phyloP scores from a whole-genome alignment of 1,140 invertebrate species.

The Habropoda laboriosa region DNA sequence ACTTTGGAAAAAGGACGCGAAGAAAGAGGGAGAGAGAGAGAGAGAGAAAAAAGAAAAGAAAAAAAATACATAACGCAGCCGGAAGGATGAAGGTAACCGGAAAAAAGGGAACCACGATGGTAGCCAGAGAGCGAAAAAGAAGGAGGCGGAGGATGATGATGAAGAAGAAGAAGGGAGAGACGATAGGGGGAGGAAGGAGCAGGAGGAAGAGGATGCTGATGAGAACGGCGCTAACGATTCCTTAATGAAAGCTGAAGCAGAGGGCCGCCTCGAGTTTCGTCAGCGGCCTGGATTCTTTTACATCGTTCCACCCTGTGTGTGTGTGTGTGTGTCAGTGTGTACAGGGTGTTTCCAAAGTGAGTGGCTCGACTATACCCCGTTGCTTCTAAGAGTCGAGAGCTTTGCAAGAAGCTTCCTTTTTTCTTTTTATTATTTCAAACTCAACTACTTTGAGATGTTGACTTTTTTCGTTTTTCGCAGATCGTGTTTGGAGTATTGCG shows the following conservation, averaged over 20 bases:
- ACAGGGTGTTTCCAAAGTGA: conserved; percentile 57
- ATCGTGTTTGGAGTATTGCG: too few species aligned
- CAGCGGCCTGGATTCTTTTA: conserved; percentile 63
- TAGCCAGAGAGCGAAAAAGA: not conserved
- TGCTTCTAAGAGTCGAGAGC: too few species aligned
- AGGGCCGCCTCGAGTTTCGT: conserved; percentile 65
- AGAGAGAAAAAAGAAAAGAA: conserved; percentile 30
- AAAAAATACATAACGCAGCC: conserved; percentile 46
- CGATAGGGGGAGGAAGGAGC: conserved; percentile 7
- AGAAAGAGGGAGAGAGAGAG: too few species aligned
- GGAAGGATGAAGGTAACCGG: conserved; percentile 21
- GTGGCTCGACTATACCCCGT: not conserved
- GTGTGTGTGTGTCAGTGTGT: too few species aligned
- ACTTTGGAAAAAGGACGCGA: too few species aligned
- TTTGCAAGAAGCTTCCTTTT: too few species aligned
- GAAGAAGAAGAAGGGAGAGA: conserved; percentile 1
- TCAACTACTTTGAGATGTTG: too few species aligned
- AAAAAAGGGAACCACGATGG: conserved; percentile 38
- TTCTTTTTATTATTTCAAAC: too few species aligned
- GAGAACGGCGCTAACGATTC: conserved; percentile 75
- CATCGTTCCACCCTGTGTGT: conserved; percentile 53
- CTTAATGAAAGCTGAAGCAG: conserved; percentile 74
- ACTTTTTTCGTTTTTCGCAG: too few species aligned
- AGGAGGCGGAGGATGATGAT: not conserved
- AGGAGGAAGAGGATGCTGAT: conserved; percentile 63